A percentile compares a stretch with the other conserved stretches of the same genome.
phyloP scores from a whole-genome alignment of 2,888 invertebrate genomes.

The Criorhina ranunculi region DNA sequence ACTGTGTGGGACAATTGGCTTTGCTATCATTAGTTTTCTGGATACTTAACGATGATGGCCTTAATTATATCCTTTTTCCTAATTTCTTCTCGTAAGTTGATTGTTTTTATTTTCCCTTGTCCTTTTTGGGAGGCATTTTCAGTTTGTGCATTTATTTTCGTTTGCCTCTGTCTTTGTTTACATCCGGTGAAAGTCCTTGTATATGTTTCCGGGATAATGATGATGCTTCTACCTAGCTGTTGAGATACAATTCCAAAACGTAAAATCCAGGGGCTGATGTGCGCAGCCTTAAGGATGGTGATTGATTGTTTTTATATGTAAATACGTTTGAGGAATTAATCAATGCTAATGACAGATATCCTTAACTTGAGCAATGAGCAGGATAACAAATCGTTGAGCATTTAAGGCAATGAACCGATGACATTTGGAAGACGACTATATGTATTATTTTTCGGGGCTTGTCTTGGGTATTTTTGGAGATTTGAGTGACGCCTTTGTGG shows the following conservation, averaged over 20 bases:
- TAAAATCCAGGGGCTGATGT: conserved; percentile 68
- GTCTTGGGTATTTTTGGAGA: conserved; percentile 14
- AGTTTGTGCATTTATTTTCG: conserved; percentile 48
- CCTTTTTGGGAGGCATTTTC: conserved; percentile 57
- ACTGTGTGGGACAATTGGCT: conserved; percentile 80
- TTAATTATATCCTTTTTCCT: conserved; percentile 82
- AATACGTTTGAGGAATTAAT: conserved; percentile 83
- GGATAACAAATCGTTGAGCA: conserved; percentile 72
- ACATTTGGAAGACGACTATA: conserved; percentile 47
- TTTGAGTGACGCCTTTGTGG: background rate
- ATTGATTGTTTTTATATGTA: conserved; percentile 80
- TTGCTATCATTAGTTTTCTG: conserved; percentile 83
- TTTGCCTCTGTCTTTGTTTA: conserved; percentile 45
- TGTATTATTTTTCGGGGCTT: conserved; percentile 15
- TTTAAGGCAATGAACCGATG: conserved; percentile 72
- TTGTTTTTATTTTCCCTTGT: conserved; percentile 78
- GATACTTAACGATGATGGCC: conserved; percentile 84
- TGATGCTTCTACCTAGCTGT: conserved; percentile 68
- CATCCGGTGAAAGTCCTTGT: conserved; percentile 47
- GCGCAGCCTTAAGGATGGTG: conserved; percentile 72
- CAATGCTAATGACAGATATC: conserved; percentile 84
- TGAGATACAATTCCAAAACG: conserved; percentile 56
- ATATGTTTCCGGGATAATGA: conserved; percentile 61
- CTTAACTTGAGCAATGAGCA: conserved; percentile 66
- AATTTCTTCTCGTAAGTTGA: conserved; percentile 78